phyloP scores from a whole-genome alignment of 35 echinoderm and acorn worm genomes.

The Apostichopus parvimensis region DNA sequence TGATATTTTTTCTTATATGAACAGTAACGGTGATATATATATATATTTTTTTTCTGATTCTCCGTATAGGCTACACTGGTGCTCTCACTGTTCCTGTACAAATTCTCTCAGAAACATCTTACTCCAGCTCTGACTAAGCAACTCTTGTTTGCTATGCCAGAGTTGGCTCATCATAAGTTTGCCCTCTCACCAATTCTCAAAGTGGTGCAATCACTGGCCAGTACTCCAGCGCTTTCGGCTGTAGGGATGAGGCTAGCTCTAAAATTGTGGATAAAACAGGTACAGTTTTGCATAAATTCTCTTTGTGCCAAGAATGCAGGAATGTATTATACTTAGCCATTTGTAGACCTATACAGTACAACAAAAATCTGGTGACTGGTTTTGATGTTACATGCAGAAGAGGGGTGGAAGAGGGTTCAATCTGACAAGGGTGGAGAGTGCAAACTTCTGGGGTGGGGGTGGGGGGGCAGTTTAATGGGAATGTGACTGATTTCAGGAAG shows the following conservation, averaged over 20 bases:
- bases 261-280: conserved; percentile 57
- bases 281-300: neutral
- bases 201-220: conserved; percentile 54
- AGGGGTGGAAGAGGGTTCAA: too few relatives aligned
- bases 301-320: neutral
- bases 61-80: conserved; percentile 32
- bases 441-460: too few relatives aligned
- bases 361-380: too few relatives aligned
- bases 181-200: conserved; percentile 27
- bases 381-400: too few relatives aligned
- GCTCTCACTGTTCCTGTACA: conserved; percentile 46
- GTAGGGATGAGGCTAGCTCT: conserved; percentile 29
- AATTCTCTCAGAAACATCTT: conserved; percentile 33
- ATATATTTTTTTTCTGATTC: too few relatives aligned
- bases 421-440: too few relatives aligned
- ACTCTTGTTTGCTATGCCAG: conserved; percentile 52
- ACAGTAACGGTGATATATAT: too few relatives aligned
- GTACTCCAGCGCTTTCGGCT: conserved; percentile 4
- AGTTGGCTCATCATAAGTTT: conserved; percentile 38
- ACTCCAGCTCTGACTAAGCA: conserved; percentile 27
- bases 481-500: too few relatives aligned
- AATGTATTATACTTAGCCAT: neutral
- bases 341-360: too few relatives aligned
- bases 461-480: too few relatives aligned
- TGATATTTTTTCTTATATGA: too few relatives aligned